Percentiles rank a stretch among this genome's conserved stretches.
These are phyloP conservation scores for Catocala fraxini DNA, from an alignment of 2,888 invertebrate species.

Conservation along the genomic window DNA sequence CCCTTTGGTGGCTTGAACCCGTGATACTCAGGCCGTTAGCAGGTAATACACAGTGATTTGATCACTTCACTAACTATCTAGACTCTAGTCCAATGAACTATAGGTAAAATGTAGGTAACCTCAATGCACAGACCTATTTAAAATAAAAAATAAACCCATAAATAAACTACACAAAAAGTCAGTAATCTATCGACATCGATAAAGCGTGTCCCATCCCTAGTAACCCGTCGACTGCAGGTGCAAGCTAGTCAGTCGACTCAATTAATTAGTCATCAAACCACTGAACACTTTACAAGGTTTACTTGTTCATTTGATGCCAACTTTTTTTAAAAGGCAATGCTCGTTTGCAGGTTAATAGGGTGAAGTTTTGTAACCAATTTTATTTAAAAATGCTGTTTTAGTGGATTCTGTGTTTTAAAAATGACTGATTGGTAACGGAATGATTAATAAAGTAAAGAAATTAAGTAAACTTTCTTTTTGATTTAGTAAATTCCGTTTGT, in stretches of 20 bases:
- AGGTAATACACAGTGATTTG: too few relatives aligned
- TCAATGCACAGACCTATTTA: too few relatives aligned
- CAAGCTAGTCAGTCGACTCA: conserved; percentile 55
- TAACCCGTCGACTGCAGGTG: conserved; percentile 48
- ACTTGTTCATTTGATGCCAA: conserved; percentile 44
- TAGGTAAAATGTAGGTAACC: too few relatives aligned
- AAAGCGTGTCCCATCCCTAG: conserved; percentile 38
- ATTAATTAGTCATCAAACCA: conserved; percentile 60
- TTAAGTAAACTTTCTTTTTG: too few relatives aligned
- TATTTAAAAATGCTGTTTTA: neutral
- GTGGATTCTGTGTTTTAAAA: too few relatives aligned
- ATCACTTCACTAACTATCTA: too few relatives aligned
- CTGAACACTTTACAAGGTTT: conserved; percentile 49
- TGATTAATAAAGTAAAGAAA: too few relatives aligned
- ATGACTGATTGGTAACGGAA: too few relatives aligned
- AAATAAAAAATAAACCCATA: neutral
- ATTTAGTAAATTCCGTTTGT: too few relatives aligned
- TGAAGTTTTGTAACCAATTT: neutral
- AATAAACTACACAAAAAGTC: neutral
- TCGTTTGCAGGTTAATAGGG: conserved; percentile 6
- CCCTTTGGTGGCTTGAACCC: too few relatives aligned
- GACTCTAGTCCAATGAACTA: too few relatives aligned
- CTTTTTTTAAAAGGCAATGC: conserved; percentile 20
- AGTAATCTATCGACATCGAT: conserved; percentile 11
- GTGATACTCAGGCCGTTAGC: too few relatives aligned